Conservation (phyloP, 2,888 invertebrate species). For the Malthinus seriepunctatus region DNA sequence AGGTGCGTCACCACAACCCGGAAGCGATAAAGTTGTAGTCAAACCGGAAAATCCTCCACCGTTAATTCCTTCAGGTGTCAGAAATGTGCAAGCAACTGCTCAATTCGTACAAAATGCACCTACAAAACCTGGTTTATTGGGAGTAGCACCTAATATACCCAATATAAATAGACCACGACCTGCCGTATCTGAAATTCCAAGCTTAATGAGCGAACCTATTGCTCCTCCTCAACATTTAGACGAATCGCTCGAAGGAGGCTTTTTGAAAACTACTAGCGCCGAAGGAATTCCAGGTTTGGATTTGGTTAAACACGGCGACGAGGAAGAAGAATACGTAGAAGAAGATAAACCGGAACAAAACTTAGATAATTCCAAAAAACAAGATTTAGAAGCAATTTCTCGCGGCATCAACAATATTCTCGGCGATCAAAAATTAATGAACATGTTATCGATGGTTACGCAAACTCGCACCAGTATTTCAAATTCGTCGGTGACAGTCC, state of each 20-base stretch:
- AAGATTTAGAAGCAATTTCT: slow-evolving; percentile 63
- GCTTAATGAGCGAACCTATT: background rate
- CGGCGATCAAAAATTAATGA: slow-evolving; percentile 66
- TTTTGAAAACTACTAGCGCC: slow-evolving; percentile 17
- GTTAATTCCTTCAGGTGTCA: background rate
- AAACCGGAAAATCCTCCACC: background rate
- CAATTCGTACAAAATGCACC: background rate
- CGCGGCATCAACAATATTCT: slow-evolving; percentile 65
- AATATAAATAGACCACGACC: background rate
- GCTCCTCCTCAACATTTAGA: background rate
- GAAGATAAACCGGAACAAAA: background rate
- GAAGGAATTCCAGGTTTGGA: slow-evolving; percentile 76
- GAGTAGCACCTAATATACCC: background rate
- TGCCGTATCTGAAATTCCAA: background rate
- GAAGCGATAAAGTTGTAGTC: slow-evolving; percentile 4
- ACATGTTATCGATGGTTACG: slow-evolving; percentile 59
- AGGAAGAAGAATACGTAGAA: slow-evolving; percentile 33
- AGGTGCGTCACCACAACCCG: slow-evolving; percentile 27
- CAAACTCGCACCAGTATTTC: slow-evolving; percentile 41
- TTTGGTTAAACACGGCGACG: slow-evolving; percentile 60
- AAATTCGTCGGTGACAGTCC: background rate
- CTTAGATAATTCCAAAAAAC: slow-evolving; percentile 36
- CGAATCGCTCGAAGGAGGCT: background rate
- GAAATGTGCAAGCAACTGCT: no score
- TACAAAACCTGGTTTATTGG: background rate